A percentile compares a stretch with the other conserved stretches of the same genome.
phyloP scores from a whole-genome alignment of 2,113 vertebrate species.

The Spea multiplicata region DNA sequence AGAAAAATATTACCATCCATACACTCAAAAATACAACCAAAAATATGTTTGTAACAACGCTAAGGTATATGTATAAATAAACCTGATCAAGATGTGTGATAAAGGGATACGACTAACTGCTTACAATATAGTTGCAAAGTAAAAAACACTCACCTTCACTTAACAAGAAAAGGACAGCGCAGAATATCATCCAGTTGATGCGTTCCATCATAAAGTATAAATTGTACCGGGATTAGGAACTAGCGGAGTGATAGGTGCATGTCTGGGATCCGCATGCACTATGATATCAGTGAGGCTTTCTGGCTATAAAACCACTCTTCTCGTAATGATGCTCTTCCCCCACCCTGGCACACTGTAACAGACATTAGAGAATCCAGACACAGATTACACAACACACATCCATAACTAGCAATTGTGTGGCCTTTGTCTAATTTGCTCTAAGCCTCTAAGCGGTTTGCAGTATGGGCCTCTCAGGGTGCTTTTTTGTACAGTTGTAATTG shows the following conservation, averaged over 20 bases:
- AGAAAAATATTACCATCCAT: too few relatives aligned
- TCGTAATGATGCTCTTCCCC: constrained; percentile 29
- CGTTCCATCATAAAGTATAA: constrained; percentile 42
- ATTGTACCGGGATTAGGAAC: neutral
- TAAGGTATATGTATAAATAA: too few relatives aligned
- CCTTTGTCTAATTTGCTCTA: too few relatives aligned
- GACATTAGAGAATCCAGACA: neutral
- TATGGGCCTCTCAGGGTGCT: too few relatives aligned
- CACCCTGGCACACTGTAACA: constrained; percentile 18
- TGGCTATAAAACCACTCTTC: constrained; percentile 8
- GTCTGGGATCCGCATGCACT: constrained; percentile 6
- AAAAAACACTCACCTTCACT: constrained; percentile 55
- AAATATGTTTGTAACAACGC: too few relatives aligned
- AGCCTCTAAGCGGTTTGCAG: too few relatives aligned
- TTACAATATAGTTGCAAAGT: too few relatives aligned
- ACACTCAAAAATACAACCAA: too few relatives aligned
- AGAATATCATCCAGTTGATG: neutral
- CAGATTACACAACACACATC: neutral
- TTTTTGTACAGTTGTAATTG: too few relatives aligned
- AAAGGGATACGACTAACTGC: too few relatives aligned
- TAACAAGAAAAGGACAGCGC: constrained; percentile 46
- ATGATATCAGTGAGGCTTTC: constrained; percentile 7
- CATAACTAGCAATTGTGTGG: too few relatives aligned
- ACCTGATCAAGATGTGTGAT: too few relatives aligned
- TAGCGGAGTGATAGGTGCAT: neutral